Evolutionary conservation across 53 echinoderm and acorn worm species (phyloP).

Genomic region (Actinopyga echinites): DNA sequence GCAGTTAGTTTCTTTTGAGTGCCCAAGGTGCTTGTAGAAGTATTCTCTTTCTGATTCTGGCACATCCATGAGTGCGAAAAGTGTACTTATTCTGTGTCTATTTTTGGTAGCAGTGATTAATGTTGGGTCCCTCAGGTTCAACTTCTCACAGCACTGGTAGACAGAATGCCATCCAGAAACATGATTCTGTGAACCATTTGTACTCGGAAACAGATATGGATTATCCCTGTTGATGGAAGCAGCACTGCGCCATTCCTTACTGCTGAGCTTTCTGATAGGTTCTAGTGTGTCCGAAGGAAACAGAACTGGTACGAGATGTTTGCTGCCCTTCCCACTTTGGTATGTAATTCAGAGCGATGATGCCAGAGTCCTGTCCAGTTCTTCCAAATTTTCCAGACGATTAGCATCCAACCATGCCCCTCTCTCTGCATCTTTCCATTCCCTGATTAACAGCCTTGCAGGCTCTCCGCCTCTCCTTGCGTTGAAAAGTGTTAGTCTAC

Average conservation of each 20-base stretch:
- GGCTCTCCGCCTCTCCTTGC: conserved; percentile 68
- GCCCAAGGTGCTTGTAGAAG: conserved; percentile 75
- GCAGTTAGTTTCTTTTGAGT: conserved; percentile 63
- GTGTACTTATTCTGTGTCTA: conserved; percentile 54
- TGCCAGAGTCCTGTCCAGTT: conserved; percentile 43
- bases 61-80: conserved; percentile 69
- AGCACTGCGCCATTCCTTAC: background rate
- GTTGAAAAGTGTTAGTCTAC: conserved; percentile 64
- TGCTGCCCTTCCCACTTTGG: conserved; percentile 56
- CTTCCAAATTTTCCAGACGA: conserved; percentile 46
- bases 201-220: conserved; percentile 52
- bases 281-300: conserved; percentile 59
- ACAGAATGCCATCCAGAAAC: conserved; percentile 71
- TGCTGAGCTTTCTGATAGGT: conserved; percentile 33
- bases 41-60: conserved; percentile 54
- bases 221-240: conserved; percentile 37
- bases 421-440: conserved; percentile 58
- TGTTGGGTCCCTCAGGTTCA: conserved; percentile 22
- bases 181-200: conserved; percentile 45
- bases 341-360: conserved; percentile 30
- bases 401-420: conserved; percentile 56
- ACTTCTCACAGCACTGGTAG: conserved; percentile 31
- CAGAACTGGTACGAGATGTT: conserved; percentile 56
- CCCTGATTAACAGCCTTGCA: conserved; percentile 37
- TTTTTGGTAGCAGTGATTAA: conserved; percentile 63